Conservation (phyloP, 2,888 invertebrate genomes). For the Andrena flavipes region DNA sequence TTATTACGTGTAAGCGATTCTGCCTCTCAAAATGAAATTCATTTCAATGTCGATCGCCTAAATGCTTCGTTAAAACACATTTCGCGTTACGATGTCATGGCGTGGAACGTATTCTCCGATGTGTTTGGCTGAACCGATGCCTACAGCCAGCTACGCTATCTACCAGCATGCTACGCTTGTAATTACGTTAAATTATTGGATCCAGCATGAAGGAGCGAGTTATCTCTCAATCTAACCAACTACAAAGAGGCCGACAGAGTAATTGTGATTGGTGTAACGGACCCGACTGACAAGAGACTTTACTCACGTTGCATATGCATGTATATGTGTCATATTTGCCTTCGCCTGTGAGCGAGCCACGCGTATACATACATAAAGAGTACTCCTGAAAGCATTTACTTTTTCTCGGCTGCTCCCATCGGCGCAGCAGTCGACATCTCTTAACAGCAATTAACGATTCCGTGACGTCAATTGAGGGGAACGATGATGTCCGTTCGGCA, state of each 20-base stretch:
- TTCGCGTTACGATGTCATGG: slow-evolving; percentile 26
- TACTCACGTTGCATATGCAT: slow-evolving; percentile 36
- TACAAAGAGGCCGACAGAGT: slow-evolving; percentile 76
- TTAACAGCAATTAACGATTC: slow-evolving; percentile 73
- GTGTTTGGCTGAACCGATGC: slow-evolving; percentile 41
- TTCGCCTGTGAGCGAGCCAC: not conserved
- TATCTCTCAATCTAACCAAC: slow-evolving; percentile 80
- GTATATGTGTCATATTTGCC: slow-evolving; percentile 27
- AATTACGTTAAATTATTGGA: slow-evolving; percentile 81
- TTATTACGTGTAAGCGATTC: slow-evolving; percentile 7
- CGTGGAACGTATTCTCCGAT: slow-evolving; percentile 38
- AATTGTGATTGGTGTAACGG: slow-evolving; percentile 78
- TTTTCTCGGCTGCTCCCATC: slow-evolving; percentile 45
- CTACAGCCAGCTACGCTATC: slow-evolving; percentile 38
- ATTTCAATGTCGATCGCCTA: slow-evolving; percentile 26
- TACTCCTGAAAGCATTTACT: slow-evolving; percentile 25
- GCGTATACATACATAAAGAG: not conserved
- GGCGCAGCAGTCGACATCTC: slow-evolving; percentile 12
- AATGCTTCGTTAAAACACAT: slow-evolving; percentile 19
- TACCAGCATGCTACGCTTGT: slow-evolving; percentile 66
- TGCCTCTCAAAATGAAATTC: slow-evolving; percentile 28
- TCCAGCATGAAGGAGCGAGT: slow-evolving; percentile 75
- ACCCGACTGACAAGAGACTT: slow-evolving; percentile 67
- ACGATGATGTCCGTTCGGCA: slow-evolving; percentile 11
- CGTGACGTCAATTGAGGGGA: slow-evolving; percentile 21